Evolutionary conservation across 2,888 invertebrate species (phyloP).

Genomic region (Salpingus planirostris): DNA sequence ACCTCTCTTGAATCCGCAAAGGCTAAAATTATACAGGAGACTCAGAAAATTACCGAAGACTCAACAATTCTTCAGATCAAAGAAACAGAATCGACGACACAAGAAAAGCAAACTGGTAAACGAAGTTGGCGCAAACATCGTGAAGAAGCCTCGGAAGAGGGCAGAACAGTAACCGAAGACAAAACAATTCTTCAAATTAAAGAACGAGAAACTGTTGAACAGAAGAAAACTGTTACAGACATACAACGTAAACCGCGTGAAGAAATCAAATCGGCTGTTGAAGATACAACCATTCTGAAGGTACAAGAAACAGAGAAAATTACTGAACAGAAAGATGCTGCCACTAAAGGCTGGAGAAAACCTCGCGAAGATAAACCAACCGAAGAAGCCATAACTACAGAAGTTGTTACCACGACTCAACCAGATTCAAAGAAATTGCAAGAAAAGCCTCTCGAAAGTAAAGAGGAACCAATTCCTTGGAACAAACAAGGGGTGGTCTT

Average conservation of each 20-base stretch:
- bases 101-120: no score
- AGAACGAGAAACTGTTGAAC: conserved; percentile 20
- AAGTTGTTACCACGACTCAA: conserved; percentile 4
- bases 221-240: conserved; percentile 37
- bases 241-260: conserved; percentile 4
- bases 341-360: conserved; percentile 26
- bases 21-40: conserved; percentile 6
- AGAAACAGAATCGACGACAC: conserved; percentile 4
- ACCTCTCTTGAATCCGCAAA: conserved; percentile 2
- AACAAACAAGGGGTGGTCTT: conserved; percentile 53
- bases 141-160: conserved; percentile 3
- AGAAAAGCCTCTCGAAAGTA: conserved; percentile 49
- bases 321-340: conserved; percentile 29
- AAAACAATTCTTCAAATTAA: conserved; percentile 12
- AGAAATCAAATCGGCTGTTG: no score
- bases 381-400: conserved; percentile 38
- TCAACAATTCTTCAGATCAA: conserved; percentile 11
- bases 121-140: no score
- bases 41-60: conserved; percentile 12
- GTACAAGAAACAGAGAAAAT: conserved; percentile 38
- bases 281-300: no score
- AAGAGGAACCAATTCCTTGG: conserved; percentile 41
- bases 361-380: conserved; percentile 25
- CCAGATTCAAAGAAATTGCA: conserved; percentile 45
- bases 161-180: conserved; percentile 7